Evolutionary conservation across 2,888 invertebrate species (phyloP).

Genomic region (Elysia crispata): DNA sequence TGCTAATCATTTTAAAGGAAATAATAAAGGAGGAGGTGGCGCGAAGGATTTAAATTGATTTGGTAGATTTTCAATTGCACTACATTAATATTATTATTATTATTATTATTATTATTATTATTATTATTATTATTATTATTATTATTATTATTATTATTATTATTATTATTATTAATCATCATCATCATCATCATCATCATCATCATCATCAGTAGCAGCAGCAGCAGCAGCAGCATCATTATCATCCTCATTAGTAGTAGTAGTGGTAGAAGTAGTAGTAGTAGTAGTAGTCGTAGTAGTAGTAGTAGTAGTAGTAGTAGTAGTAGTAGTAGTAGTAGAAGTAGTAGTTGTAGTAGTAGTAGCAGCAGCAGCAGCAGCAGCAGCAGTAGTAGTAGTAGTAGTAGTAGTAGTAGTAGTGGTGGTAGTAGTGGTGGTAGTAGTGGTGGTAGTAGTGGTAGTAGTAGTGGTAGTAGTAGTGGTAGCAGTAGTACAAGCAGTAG

Average conservation of each 20-base stretch:
- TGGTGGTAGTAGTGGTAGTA: slow-evolving; percentile 13
- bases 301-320: slow-evolving; percentile 33
- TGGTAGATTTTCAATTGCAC: too few species aligned
- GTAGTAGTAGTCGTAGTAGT: too few species aligned
- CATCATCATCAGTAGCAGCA: too few species aligned
- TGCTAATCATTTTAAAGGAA: too few species aligned
- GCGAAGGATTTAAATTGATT: too few species aligned
- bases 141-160: slow-evolving; percentile 9
- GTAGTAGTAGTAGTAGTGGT: slow-evolving; percentile 32
- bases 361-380: slow-evolving; percentile 13
- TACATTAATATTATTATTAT: slow-evolving; percentile 1
- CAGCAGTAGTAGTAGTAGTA: slow-evolving; percentile 30
- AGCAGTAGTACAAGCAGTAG: too few species aligned
- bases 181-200: too few species aligned
- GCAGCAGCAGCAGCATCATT: too few species aligned
- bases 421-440: slow-evolving; percentile 10
- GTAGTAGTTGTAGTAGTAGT: slow-evolving; percentile 33
- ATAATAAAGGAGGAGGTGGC: too few species aligned
- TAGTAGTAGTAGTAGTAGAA: slow-evolving; percentile 29
- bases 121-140: slow-evolving; percentile 9
- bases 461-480: too few species aligned
- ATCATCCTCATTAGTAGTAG: too few species aligned
- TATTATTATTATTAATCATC: slow-evolving; percentile 9
- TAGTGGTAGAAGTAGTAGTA: too few species aligned
- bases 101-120: slow-evolving; percentile 9